Evolutionary conservation across 2,113 vertebrate genomes (phyloP).

Genomic region (Sisor rabdophorus): DNA sequence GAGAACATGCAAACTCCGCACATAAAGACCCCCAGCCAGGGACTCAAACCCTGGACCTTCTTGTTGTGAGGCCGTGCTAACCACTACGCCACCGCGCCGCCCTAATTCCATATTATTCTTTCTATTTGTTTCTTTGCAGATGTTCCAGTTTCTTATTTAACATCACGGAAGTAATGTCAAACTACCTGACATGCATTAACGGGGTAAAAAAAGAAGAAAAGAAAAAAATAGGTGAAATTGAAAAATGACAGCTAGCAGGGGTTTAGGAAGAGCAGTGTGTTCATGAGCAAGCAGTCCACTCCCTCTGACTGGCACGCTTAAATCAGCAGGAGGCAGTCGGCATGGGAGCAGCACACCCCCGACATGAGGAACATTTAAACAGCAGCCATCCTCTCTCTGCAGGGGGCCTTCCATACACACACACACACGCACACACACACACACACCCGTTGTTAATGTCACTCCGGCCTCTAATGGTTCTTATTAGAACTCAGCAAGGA

Average conservation of each 20-base stretch:
- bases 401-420: constrained; percentile 9
- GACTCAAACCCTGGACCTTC: too few relatives aligned
- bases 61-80: too few relatives aligned
- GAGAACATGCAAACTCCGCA: too few relatives aligned
- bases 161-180: too few relatives aligned
- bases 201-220: too few relatives aligned
- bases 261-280: constrained; percentile 28
- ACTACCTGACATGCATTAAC: too few relatives aligned
- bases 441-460: constrained; percentile 55
- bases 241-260: constrained; percentile 30
- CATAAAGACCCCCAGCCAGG: too few relatives aligned
- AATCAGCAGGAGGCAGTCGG: constrained; percentile 11
- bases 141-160: too few relatives aligned
- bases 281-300: constrained; percentile 24
- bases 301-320: constrained; percentile 19
- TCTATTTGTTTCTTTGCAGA: too few relatives aligned
- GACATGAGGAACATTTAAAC: constrained; percentile 28
- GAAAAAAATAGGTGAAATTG: too few relatives aligned
- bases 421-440: constrained; percentile 18
- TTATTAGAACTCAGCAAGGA: constrained; percentile 62
- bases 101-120: too few relatives aligned
- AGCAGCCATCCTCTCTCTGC: constrained; percentile 16
- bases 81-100: too few relatives aligned
- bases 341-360: constrained; percentile 25
- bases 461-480: constrained; percentile 51